phyloP scores from a whole-genome alignment of 2,888 invertebrate genomes.

The Seira sanloemensis region DNA sequence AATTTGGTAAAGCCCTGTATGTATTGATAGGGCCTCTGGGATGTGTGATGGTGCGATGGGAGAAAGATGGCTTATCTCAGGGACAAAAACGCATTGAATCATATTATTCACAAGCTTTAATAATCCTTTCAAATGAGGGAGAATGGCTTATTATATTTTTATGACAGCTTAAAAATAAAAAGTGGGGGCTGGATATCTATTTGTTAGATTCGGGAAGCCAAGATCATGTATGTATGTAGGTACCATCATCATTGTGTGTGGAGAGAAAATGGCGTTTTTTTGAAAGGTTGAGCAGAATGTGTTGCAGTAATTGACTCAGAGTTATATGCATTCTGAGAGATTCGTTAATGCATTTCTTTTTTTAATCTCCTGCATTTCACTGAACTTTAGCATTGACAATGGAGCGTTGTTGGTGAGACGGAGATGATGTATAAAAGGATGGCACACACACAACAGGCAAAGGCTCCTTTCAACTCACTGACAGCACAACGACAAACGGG shows the following conservation, averaged over 20 bases:
- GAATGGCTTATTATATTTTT: not conserved
- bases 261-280: constrained; percentile 33
- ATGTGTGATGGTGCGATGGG: constrained; percentile 20
- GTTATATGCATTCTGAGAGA: not conserved
- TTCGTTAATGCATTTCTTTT: too few relatives aligned
- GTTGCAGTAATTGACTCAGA: constrained; percentile 35
- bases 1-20: not conserved
- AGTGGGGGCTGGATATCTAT: not conserved
- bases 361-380: too few relatives aligned
- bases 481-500: too few relatives aligned
- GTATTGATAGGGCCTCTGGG: not conserved
- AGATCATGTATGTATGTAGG: too few relatives aligned
- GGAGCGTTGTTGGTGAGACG: too few relatives aligned
- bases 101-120: constrained; percentile 1
- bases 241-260: constrained; percentile 23
- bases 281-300: constrained; percentile 28
- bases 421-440: too few relatives aligned
- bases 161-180: constrained; percentile 26
- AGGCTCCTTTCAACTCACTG: too few relatives aligned
- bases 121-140: constrained; percentile 18
- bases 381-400: too few relatives aligned
- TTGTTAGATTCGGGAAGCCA: not conserved
- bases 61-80: too few relatives aligned
- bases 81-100: too few relatives aligned
- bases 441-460: too few relatives aligned